Evolutionary conservation across 1,140 invertebrate genomes (phyloP), one percentile per base, ranked within the genome.

Genomic region (Rhynchophorus ferrugineus): DNA sequence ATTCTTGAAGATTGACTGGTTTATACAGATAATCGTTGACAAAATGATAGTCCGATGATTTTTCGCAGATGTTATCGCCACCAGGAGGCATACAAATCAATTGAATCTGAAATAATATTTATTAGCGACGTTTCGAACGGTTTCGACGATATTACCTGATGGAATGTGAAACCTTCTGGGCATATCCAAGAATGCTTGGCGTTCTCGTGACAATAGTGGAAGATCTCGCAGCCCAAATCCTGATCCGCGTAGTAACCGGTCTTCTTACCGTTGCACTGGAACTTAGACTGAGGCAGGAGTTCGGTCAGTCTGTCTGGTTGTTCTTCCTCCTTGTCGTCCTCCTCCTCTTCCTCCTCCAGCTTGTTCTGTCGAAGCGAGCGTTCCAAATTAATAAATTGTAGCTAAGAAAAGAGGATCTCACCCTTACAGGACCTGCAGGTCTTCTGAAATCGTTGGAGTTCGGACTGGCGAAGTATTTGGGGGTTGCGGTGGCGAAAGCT

Each of bases 1-100:
- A 83, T 69, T 91, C 87, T 59, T 87, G 85, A 22, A 83, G 75
- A 64, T 91, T 90, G 60, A 91, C 75, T 3, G 90, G 88, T 63
- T 90, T 85, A 76, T 95, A 93, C 7, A 95, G 74, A 66, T 90
- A 94, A 51, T 95, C 90, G 67, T 95, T 95, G 41, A 95, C 89
- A 62, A 93, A 91, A 63, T 92, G 88, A 64, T 85, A 95, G 61
- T 91, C 86, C 1, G 88, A 84, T 1, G 89, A 91, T 68, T 89
- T 85, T 61, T 87, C 82, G 73, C 91, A 94, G 55, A 85, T 92
- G 66, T 91, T 93, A 62, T 94, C 91, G 37, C 82, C 81, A 29
- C 83, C 85, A 3, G 87, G 87, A 1, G 91, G 90, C 84, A 94
- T 92, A 66, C 91, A 95, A 64, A 94, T 94, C 37, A 95, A 69